Evolutionary conservation across 1,140 invertebrate genomes (phyloP).

Genomic region (Drosophila persimilis): DNA sequence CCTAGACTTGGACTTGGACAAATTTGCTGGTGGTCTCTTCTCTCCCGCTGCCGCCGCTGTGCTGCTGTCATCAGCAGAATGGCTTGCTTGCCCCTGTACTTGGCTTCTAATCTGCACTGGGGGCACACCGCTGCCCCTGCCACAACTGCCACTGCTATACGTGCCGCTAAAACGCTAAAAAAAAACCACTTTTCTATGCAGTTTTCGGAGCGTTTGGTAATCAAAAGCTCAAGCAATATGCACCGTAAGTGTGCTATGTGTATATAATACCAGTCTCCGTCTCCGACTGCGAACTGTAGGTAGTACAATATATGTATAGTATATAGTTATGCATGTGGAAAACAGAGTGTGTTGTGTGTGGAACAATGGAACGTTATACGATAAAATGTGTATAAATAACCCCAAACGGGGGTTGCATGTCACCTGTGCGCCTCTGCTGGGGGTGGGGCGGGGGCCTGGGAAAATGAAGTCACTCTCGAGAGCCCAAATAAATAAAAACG

Average conservation of each 20-base stretch:
- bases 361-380: constrained; percentile 76
- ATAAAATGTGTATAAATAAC: constrained; percentile 70
- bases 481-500: constrained; percentile 37
- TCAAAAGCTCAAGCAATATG: constrained; percentile 47
- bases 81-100: constrained; percentile 21
- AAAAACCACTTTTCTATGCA: constrained; percentile 22
- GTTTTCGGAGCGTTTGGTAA: constrained; percentile 61
- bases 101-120: constrained; percentile 47
- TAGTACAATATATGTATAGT: constrained; percentile 39
- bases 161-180: constrained; percentile 40
- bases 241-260: constrained; percentile 46
- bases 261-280: constrained; percentile 35
- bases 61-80: constrained; percentile 41
- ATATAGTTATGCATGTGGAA: constrained; percentile 72
- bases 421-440: constrained; percentile 34
- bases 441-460: constrained; percentile 44
- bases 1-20: constrained; percentile 40
- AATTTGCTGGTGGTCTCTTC: constrained; percentile 19
- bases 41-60: too few relatives aligned
- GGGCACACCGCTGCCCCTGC: constrained; percentile 11
- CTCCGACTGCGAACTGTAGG: constrained; percentile 13
- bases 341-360: constrained; percentile 43
- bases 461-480: constrained; percentile 72
- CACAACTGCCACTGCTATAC: constrained; percentile 26
- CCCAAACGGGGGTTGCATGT: constrained; percentile 67